These are phyloP conservation scores for Nysson spinosus DNA, from an alignment of 2,888 invertebrate genomes.

Conservation along the genomic window DNA sequence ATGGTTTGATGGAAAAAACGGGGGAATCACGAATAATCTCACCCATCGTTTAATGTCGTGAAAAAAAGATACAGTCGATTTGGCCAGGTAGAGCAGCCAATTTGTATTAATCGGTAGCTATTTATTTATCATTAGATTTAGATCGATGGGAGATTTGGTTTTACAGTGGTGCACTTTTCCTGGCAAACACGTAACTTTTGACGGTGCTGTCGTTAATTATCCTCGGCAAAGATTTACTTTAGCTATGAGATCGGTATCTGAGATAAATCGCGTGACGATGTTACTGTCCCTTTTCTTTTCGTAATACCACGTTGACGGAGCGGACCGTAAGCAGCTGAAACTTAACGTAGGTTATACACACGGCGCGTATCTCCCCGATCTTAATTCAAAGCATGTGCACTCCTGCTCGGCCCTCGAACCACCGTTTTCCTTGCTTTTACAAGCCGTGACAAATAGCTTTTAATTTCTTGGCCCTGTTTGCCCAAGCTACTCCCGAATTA, in stretches of 20 bases:
- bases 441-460: conserved; percentile 76
- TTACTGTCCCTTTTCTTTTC: conserved; percentile 35
- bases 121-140: too few species aligned
- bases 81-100: too few species aligned
- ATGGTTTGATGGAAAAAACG: too few species aligned
- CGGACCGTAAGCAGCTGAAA: conserved; percentile 12
- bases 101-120: too few species aligned
- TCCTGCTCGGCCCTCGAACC: conserved; percentile 30
- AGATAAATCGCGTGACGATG: conserved; percentile 41
- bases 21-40: too few species aligned
- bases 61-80: too few species aligned
- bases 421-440: conserved; percentile 37
- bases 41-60: too few species aligned
- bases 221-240: neutral
- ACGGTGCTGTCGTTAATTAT: neutral
- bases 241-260: conserved; percentile 24
- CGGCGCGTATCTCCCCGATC: conserved; percentile 61
- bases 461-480: conserved; percentile 77
- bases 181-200: neutral
- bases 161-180: too few species aligned
- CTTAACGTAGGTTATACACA: conserved; percentile 42
- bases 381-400: conserved; percentile 70
- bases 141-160: too few species aligned
- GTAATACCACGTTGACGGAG: conserved; percentile 7
- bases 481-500: conserved; percentile 73